phyloP scores from a whole-genome alignment of 1,140 invertebrate species.

The Ceratosolen solmsi region DNA sequence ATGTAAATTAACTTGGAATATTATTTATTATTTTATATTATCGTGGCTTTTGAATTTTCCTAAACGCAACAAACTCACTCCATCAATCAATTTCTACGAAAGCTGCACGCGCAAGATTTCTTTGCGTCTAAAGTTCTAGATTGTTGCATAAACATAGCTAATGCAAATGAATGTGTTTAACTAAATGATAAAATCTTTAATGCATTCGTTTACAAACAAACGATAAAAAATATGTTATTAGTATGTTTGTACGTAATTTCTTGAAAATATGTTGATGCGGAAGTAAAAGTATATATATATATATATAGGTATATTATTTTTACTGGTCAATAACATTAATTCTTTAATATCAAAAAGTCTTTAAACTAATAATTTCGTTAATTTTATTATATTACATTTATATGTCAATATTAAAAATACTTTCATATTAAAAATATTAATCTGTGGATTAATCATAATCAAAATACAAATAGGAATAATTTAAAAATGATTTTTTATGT shows the following conservation, averaged over 20 bases:
- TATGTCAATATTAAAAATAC: no score
- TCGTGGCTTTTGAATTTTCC: neutral
- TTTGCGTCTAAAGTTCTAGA: neutral
- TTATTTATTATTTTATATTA: neutral
- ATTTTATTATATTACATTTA: no score
- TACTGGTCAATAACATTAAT: no score
- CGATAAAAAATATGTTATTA: constrained; percentile 12
- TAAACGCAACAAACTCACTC: neutral
- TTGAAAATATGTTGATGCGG: neutral
- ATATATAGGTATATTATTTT: neutral
- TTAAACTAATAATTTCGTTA: no score
- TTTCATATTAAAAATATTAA: no score
- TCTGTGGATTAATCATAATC: no score
- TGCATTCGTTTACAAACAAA: neutral
- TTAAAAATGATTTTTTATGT: no score
- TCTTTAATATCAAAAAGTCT: no score
- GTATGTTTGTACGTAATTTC: neutral
- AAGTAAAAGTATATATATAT: constrained; percentile 15
- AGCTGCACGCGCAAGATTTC: constrained; percentile 22
- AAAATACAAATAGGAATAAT: no score
- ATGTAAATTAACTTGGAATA: no score
- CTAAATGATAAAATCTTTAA: constrained; percentile 25
- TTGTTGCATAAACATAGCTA: constrained; percentile 15
- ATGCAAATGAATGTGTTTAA: neutral
- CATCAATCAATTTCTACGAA: neutral